A percentile compares a stretch with the other conserved stretches of the same genome.
phyloP scores from a whole-genome alignment of 2,888 invertebrate genomes.

The Agonopterix alstromeriana region DNA sequence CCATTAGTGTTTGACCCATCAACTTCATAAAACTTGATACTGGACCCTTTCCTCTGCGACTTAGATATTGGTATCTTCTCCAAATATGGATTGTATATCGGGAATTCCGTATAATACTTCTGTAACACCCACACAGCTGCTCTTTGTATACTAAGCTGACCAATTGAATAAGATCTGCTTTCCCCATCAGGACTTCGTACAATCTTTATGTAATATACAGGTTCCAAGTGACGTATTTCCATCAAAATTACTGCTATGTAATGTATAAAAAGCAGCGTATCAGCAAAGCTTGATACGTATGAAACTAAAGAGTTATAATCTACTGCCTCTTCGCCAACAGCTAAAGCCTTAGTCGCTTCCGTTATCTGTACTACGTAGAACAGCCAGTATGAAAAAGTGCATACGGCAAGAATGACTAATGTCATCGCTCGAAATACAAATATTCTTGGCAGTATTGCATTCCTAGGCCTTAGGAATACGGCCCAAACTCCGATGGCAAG shows the following conservation, averaged over 20 bases:
- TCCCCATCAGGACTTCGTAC: slow-evolving; percentile 98
- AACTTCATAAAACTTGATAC: slow-evolving; percentile 98
- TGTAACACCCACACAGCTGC: slow-evolving; percentile 97
- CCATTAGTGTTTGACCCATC: slow-evolving; percentile 84
- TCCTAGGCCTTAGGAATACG: slow-evolving; percentile 89
- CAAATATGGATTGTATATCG: slow-evolving; percentile 97
- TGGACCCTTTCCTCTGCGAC: slow-evolving; percentile 85
- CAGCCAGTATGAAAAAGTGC: slow-evolving; percentile 98
- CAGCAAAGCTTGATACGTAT: slow-evolving; percentile 94
- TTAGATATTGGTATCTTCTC: slow-evolving; percentile 93
- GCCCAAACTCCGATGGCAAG: slow-evolving; percentile 95
- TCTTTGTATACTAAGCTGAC: slow-evolving; percentile 94
- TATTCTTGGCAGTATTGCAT: slow-evolving; percentile 93
- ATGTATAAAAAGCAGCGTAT: slow-evolving; percentile 95
- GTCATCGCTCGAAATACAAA: slow-evolving; percentile 93
- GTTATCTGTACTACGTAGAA: slow-evolving; percentile 96
- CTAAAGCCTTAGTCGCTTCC: slow-evolving; percentile 86
- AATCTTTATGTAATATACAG: slow-evolving; percentile 92
- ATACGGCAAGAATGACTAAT: slow-evolving; percentile 91
- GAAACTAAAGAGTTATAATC: slow-evolving; percentile 93
- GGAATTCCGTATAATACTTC: slow-evolving; percentile 96
- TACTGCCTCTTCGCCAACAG: slow-evolving; percentile 86
- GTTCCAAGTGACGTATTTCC: slow-evolving; percentile 94
- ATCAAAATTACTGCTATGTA: slow-evolving; percentile 95
- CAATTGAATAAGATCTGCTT: slow-evolving; percentile 90